phyloP scores from a whole-genome alignment of 1,140 invertebrate genomes.

The Brachionus koreanus region DNA sequence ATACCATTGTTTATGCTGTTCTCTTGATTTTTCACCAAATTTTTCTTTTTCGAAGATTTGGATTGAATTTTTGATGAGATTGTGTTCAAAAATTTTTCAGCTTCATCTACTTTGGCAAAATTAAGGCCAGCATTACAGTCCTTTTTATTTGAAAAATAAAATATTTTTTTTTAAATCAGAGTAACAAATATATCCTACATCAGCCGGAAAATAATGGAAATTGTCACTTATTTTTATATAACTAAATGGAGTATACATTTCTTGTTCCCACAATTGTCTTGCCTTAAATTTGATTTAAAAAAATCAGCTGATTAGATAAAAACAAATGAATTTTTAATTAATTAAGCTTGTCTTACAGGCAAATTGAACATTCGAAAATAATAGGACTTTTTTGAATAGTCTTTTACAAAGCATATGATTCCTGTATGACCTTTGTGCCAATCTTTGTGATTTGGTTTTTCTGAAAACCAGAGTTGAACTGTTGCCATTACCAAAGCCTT shows the following conservation, averaged over 20 bases:
- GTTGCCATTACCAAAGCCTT: constrained; percentile 12
- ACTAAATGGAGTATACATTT: constrained; percentile 43
- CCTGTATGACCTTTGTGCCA: constrained; percentile 13
- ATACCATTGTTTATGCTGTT: not conserved
- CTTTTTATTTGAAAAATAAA: not conserved
- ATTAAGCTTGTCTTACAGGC: not conserved
- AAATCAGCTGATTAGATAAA: not conserved
- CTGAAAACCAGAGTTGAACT: constrained; percentile 31
- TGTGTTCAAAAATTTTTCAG: constrained; percentile 3
- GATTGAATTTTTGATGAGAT: not conserved
- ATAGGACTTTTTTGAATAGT: constrained; percentile 35
- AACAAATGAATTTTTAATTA: not conserved
- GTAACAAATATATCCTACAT: not conserved
- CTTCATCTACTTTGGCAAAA: constrained; percentile 34
- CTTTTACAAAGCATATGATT: constrained; percentile 37
- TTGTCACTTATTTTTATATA: not conserved
- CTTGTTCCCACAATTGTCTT: constrained; percentile 34
- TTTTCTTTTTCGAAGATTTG: constrained; percentile 6
- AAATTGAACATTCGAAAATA: constrained; percentile 32
- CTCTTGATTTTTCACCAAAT: not conserved
- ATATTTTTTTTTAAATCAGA: not conserved
- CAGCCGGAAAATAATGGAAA: constrained; percentile 40
- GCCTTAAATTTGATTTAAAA: constrained; percentile 3
- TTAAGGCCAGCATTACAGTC: constrained; percentile 43
- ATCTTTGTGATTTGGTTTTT: constrained; percentile 34